Base-by-base conservation (phyloP, 1,140 invertebrate genomes). In the Aphelenchoides besseyi region DNA sequence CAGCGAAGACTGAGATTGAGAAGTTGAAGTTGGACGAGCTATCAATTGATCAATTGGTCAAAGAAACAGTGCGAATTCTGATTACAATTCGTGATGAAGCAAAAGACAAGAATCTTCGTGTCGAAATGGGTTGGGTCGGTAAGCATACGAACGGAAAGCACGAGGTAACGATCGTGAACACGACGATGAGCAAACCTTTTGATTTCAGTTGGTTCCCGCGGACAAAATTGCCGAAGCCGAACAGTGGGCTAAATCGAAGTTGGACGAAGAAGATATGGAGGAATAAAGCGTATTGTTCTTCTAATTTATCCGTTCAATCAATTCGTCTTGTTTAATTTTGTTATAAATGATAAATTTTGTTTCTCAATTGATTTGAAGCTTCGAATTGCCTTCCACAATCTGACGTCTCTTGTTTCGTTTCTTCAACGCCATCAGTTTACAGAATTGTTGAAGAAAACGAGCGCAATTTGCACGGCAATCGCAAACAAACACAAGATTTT, bases 1-100 rank as follows among this genome's bases (percentile, higher is more conserved):
- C 93, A 68, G 97, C 96, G 2, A 98, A 98, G 88, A 98, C 97
- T 33, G 97, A 99, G 88, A 96, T 99, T 83, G 97, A 99, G 87
- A 99, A 98, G 85, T 85, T 97, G 0, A 95, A 95, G 84, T 78
- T 86, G 35, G 63, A 77, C 48, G 57, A 72, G n/a, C 57, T 85
- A 8, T 36, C 57, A 37, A 68, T 73, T 23, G 67, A 79, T 16
- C 64, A 84, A 33, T 67, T 85, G 3, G 78, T 81, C 12, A 84
- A 85, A 55, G 81, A 84, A 66, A 80, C 85, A 5, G 82, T 85
- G 2, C 71, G 74, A 2, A 85, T 85, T 55, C 66, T 83, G 5
- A 62, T 75, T 62, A 68, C 75, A 35, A 93, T 98, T 0, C 95
- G 98, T 82, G 96, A 98, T 87, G 95, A 98, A 85, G 87, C 97